These are phyloP conservation scores for Syritta pipiens DNA, from an alignment of 2,888 invertebrate species.

Conservation along the genomic window DNA sequence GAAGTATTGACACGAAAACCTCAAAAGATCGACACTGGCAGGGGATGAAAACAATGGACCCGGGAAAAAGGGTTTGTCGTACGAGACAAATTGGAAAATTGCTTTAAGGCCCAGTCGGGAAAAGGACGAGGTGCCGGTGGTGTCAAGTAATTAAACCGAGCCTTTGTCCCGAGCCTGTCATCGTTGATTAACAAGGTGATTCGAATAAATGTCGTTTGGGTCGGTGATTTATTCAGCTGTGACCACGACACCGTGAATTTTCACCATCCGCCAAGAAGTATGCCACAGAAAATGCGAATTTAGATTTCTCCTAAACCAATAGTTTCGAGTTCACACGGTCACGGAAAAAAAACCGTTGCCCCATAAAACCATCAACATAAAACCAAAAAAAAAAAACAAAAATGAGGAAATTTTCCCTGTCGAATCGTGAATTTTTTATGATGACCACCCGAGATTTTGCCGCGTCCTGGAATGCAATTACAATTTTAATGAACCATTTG, in stretches of 20 bases:
- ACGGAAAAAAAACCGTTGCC: not conserved
- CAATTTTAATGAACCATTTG: slow-evolving; percentile 68
- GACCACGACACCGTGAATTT: too few species aligned
- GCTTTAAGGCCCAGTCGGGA: slow-evolving; percentile 29
- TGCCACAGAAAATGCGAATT: not conserved
- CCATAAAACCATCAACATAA: slow-evolving; percentile 34
- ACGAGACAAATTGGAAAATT: slow-evolving; percentile 42
- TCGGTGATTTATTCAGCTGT: too few species aligned
- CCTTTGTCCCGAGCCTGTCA: slow-evolving; percentile 7
- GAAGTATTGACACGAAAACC: slow-evolving; percentile 40
- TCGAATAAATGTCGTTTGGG: not conserved
- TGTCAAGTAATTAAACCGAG: slow-evolving; percentile 13
- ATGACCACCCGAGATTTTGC: slow-evolving; percentile 27
- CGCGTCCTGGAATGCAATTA: slow-evolving; percentile 47
- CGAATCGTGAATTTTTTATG: slow-evolving; percentile 53
- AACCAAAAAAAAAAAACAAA: too few species aligned
- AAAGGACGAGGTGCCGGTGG: too few species aligned
- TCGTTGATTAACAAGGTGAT: slow-evolving; percentile 5
- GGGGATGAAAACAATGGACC: slow-evolving; percentile 2
- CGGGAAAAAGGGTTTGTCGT: slow-evolving; percentile 15
- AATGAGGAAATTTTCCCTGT: not conserved
- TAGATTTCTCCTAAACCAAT: not conserved
- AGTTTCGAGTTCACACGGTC: not conserved
- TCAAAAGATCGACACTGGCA: too few species aligned
- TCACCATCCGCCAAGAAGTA: not conserved